A percentile compares a stretch with the other conserved stretches of the same genome.
Evolutionary conservation across 2,888 invertebrate genomes (phyloP).

Genomic region (Trachelus stipa): DNA sequence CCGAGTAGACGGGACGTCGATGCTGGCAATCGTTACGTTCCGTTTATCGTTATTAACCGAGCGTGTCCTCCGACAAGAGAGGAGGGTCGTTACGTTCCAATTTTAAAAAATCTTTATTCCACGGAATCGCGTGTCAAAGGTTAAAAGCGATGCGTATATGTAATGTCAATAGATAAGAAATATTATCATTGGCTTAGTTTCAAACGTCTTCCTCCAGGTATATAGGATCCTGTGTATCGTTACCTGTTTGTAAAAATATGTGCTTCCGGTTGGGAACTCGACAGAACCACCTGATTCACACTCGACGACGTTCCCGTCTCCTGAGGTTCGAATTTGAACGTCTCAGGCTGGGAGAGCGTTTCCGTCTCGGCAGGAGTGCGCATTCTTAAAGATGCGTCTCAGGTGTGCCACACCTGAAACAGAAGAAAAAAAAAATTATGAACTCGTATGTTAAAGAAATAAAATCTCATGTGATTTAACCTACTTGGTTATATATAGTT

Average conservation of each 20-base stretch:
- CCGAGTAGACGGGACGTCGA: not conserved
- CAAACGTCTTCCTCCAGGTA: not conserved
- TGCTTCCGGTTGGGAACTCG: conserved; percentile 53
- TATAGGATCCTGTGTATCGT: not conserved
- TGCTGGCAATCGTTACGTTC: not conserved
- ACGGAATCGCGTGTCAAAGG: not conserved
- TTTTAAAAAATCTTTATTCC: not conserved
- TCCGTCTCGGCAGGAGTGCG: conserved; percentile 59
- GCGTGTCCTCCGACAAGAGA: not conserved
- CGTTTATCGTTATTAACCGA: not conserved
- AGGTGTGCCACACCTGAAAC: conserved; percentile 1
- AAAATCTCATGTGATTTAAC: not conserved
- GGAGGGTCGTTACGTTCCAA: not conserved
- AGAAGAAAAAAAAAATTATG: not conserved
- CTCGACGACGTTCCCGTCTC: conserved; percentile 44
- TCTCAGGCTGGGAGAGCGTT: conserved; percentile 52
- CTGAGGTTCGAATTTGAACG: conserved; percentile 51
- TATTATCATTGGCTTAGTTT: not conserved
- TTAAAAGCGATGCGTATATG: not conserved
- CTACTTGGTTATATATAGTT: not conserved
- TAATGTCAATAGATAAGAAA: not conserved
- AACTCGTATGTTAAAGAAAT: not conserved
- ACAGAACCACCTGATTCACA: conserved; percentile 51
- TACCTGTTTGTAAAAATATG: conserved; percentile 61
- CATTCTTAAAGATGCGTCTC: conserved; percentile 39